These are phyloP conservation scores for Drosophila melanocephala DNA, from an alignment of 2,888 invertebrate species.

Conservation along the genomic window DNA sequence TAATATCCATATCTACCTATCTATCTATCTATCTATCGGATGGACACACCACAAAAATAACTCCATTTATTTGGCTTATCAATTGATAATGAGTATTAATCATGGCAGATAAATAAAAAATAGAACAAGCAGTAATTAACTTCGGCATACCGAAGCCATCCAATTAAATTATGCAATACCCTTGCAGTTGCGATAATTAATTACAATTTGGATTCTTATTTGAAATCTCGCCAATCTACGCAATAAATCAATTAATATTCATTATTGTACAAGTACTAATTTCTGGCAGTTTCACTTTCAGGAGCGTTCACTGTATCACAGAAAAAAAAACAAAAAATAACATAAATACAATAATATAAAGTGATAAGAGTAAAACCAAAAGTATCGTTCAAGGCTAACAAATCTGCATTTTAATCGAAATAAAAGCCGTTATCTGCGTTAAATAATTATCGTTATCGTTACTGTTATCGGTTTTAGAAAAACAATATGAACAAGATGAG, in stretches of 20 bases:
- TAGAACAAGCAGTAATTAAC: conserved; percentile 2
- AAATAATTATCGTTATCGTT: background rate
- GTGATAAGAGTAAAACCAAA: background rate
- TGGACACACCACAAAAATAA: conserved; percentile 31
- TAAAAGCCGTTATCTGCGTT: background rate
- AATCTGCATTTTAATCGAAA: background rate
- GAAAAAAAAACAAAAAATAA: background rate
- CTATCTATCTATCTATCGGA: background rate
- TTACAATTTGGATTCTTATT: background rate
- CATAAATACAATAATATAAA: background rate
- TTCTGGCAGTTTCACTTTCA: background rate
- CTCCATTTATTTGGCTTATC: conserved; percentile 26
- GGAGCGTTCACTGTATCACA: background rate
- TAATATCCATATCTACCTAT: background rate
- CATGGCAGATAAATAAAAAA: conserved; percentile 18
- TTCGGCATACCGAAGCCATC: conserved; percentile 5
- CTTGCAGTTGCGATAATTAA: conserved; percentile 7
- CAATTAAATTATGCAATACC: background rate
- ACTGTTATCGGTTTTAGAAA: background rate
- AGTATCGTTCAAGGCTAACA: background rate
- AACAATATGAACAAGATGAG: background rate
- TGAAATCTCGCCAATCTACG: background rate
- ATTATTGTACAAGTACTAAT: background rate
- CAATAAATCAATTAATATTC: background rate
- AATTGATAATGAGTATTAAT: conserved; percentile 34